Evolutionary conservation across 1,140 invertebrate genomes (phyloP), one percentile per base, ranked within the genome.

Genomic region (Protaetia brevitarsis): DNA sequence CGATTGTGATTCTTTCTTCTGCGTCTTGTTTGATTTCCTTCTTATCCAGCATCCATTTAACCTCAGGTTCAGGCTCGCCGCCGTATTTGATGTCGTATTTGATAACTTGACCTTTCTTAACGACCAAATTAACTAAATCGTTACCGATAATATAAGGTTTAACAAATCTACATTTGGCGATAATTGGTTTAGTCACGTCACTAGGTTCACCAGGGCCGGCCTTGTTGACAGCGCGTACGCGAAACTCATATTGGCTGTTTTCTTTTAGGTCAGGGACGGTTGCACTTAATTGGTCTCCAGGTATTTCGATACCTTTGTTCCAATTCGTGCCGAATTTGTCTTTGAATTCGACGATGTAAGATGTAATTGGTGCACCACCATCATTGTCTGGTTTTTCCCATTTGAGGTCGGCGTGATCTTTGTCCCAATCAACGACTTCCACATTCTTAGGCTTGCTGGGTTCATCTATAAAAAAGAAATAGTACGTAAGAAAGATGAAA

Each of bases 401-500:
- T 79, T 91, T 94, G 4, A 98, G 81, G 78, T 97, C 94, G 30
- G 95, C 95, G 77, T 96, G 94, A 76, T 97, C 94, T 71, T 92
- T 94, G 77, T 97, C 95, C 96, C 96, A 98, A 74, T 98, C 96
- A 11, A 86, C 86, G n/a, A 96, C 86, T 77, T 97, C 91, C 60
- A 95, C 91, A 74, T 89, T 87, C 62, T 88, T 89, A 8, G 96
- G 96, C 75, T 97, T 96, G 21, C 93, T 90, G 56, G 96, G 95
- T 80, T 96, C 94, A 81, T 97, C 41, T 93, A 92, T 69, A 23
- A 81, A 45, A 45, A 45, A 21, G 79, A 6, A 19, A 19, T 45
- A 8, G 8, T 21, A 21, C 8, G 41, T 45, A 4, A 8, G 23
- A 7, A 19, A 21, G 13, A 5, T 19, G 19, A 19, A 13, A 45